Conservation (phyloP, 1,140 invertebrate genomes). For the Papilio helenus region DNA sequence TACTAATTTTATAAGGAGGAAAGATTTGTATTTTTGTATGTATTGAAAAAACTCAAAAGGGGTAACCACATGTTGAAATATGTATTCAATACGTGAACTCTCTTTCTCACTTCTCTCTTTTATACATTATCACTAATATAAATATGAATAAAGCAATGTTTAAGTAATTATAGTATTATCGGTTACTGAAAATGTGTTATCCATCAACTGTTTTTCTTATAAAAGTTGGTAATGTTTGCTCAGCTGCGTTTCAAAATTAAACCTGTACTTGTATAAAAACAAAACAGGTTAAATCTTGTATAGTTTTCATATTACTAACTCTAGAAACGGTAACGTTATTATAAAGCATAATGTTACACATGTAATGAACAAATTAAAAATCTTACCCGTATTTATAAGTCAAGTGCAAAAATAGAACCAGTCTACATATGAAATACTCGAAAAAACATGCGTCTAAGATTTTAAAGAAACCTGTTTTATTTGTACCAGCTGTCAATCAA, state of each 20-base stretch:
- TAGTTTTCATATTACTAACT: background rate
- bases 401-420: constrained; percentile 11
- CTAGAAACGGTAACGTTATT: background rate
- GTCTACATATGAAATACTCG: background rate
- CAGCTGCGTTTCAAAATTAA: background rate
- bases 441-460: background rate
- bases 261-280: background rate
- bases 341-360: no score
- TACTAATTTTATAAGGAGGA: no score
- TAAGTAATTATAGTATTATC: no score
- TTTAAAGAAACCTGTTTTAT: background rate
- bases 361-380: no score
- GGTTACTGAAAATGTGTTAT: background rate
- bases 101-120: background rate
- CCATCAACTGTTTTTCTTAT: background rate
- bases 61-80: background rate
- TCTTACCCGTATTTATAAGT: background rate
- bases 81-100: background rate
- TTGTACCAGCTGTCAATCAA: background rate
- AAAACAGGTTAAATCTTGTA: no score
- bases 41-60: no score
- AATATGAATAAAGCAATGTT: no score
- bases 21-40: no score
- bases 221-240: background rate
- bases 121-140: background rate